Conservation (phyloP, 2,797 vertebrate genomes). For the Pipistrellus pipistrellus region DNA sequence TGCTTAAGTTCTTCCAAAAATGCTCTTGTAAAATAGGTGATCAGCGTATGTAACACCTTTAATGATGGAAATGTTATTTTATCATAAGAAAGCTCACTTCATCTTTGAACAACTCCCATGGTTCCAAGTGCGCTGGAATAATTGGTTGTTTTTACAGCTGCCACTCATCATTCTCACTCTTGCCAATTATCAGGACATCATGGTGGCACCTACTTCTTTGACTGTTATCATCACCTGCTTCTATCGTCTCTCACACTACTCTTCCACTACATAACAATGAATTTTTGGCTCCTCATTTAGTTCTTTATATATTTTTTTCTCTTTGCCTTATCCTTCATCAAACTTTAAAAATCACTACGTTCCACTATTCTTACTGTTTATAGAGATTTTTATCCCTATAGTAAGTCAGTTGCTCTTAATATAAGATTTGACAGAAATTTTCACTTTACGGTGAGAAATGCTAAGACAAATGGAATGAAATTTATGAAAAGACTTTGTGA, state of each 20-base stretch:
- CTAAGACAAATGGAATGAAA: background rate
- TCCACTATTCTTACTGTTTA: background rate
- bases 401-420: background rate
- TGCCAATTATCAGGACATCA: background rate
- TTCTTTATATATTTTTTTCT: background rate
- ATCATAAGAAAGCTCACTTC: slow-evolving; percentile 5
- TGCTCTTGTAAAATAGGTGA: background rate
- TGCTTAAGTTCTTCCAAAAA: background rate
- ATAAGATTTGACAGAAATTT: background rate
- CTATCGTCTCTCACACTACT: background rate
- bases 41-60: background rate
- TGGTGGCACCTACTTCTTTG: too few species aligned
- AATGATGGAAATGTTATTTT: background rate
- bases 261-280: background rate
- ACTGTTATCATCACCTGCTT: background rate
- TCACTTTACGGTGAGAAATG: background rate
- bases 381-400: background rate
- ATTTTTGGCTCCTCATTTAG: background rate
- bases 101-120: background rate
- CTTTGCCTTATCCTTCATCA: background rate
- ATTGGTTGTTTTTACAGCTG: background rate
- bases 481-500: background rate
- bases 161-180: background rate
- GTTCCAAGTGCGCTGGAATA: background rate
- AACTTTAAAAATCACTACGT: background rate